A percentile compares a stretch with the other conserved stretches of the same genome.
Conservation (phyloP, 1,140 invertebrate genomes). For the Cydia strobilella region DNA sequence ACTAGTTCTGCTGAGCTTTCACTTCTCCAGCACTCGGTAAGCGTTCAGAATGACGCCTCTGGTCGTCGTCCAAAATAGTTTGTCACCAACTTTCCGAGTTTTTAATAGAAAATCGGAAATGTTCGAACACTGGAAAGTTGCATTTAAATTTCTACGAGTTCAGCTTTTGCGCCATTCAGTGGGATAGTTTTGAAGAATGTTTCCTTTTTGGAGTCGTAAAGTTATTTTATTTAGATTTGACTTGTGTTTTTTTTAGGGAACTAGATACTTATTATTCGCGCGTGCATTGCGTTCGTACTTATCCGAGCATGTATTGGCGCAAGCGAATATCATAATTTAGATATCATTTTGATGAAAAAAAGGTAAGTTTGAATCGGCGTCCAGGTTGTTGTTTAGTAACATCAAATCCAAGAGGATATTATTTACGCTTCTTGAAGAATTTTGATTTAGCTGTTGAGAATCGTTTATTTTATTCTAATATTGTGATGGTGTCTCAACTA, state of each 20-base stretch:
- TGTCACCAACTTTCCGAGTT: constrained; percentile 14
- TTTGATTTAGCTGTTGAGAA: too few relatives aligned
- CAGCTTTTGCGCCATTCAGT: background rate
- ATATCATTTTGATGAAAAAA: too few relatives aligned
- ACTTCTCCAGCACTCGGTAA: background rate
- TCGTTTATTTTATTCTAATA: too few relatives aligned
- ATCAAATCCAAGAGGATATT: too few relatives aligned
- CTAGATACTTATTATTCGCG: too few relatives aligned
- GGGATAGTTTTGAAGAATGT: background rate
- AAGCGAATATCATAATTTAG: too few relatives aligned
- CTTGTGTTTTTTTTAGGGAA: background rate
- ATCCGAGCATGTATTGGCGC: too few relatives aligned
- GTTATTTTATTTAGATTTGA: background rate
- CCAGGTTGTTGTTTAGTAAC: too few relatives aligned
- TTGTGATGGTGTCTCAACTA: too few relatives aligned
- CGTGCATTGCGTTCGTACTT: too few relatives aligned
- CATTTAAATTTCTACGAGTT: constrained; percentile 18
- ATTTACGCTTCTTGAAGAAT: too few relatives aligned
- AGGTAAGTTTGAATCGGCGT: too few relatives aligned
- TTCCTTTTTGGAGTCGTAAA: background rate
- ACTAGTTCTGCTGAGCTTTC: background rate
- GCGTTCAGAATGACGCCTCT: background rate
- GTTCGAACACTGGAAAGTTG: constrained; percentile 25
- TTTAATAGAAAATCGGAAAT: constrained; percentile 31
- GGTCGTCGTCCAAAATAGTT: constrained; percentile 25